Evolutionary conservation across 2,113 vertebrate genomes (phyloP), one percentile per base, ranked within the genome.

Genomic region (Calidris pugnax): DNA sequence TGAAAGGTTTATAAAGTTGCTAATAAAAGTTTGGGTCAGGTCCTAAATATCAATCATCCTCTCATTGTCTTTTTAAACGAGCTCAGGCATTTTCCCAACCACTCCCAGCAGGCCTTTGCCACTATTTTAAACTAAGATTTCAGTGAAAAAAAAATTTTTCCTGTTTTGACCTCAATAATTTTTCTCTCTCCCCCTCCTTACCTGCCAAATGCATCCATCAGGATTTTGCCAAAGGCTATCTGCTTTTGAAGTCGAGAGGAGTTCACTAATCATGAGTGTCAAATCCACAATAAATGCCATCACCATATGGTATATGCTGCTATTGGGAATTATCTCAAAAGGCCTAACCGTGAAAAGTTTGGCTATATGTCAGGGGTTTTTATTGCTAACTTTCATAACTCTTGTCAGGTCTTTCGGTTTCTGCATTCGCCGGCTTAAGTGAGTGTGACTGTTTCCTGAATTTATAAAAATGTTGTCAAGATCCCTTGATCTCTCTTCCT

Each of bases 21-120:
- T 95, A 97, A 97, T 96, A 96, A 96, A 95, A 97, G 56, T 95
- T 91, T 95, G 95, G 80, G 86, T 95, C 86, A 87, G 73, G 59
- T 66, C 83, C 83, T 92, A 75, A 72, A 64, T 92, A 96, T 97
- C 94, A 97, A 93, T 97, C 96, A 95, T 92, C 41, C 2, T 0
- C 53, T 95, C 86, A 92, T 33, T 96, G 94, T 97, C 96, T 93
- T 93, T 95, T 90, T 76, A 53, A 97, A 89, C 1, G 1, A 95
- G 90, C 51, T 96, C 77, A 95, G 94, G 53, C 73, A 89, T 95
- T 95, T 97, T 96, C 86, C 84, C 80, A 94, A 87, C 84, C 12
- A 3, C 94, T 95, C 90, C 94, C 89, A 90, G 76, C 73, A 97
- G 69, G 80, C 89, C 64, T 89, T 77, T 85, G 83, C 30, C 90